These are phyloP conservation scores for Agapornis canus DNA, from an alignment of 2,797 vertebrate genomes.

Conservation along the genomic window DNA sequence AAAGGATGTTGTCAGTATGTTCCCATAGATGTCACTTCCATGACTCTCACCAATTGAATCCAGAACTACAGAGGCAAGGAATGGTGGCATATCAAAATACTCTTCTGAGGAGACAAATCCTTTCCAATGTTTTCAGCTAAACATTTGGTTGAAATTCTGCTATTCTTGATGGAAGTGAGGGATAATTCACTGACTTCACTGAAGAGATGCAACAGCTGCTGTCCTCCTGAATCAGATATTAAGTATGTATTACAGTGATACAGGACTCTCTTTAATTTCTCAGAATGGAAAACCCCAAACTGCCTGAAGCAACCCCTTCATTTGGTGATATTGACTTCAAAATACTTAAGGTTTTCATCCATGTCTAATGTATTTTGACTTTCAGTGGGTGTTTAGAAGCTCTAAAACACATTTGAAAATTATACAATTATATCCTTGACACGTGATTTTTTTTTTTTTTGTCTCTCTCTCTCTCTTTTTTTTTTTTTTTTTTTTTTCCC, in stretches of 20 bases:
- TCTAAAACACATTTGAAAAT: background rate
- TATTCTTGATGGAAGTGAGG: background rate
- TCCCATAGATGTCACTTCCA: background rate
- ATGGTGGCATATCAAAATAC: background rate
- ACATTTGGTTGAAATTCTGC: background rate
- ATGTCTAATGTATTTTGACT: background rate
- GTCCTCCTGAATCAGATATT: background rate
- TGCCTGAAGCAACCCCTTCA: background rate
- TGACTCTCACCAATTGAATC: background rate
- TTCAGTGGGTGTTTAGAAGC: background rate
- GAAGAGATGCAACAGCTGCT: background rate
- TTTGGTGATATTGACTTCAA: background rate
- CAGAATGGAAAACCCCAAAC: background rate
- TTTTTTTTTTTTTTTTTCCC: background rate
- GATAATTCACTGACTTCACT: background rate
- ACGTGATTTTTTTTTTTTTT: background rate
- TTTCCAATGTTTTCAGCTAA: background rate
- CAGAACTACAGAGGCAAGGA: background rate
- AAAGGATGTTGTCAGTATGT: background rate
- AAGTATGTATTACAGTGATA: background rate
- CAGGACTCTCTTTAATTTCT: background rate
- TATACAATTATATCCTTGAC: background rate
- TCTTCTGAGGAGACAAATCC: background rate
- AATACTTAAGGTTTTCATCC: background rate
- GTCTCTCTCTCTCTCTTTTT: too few relatives aligned